These are phyloP conservation scores for Drosophila nebulosa DNA, from an alignment of 1,140 invertebrate species.

Conservation along the genomic window DNA sequence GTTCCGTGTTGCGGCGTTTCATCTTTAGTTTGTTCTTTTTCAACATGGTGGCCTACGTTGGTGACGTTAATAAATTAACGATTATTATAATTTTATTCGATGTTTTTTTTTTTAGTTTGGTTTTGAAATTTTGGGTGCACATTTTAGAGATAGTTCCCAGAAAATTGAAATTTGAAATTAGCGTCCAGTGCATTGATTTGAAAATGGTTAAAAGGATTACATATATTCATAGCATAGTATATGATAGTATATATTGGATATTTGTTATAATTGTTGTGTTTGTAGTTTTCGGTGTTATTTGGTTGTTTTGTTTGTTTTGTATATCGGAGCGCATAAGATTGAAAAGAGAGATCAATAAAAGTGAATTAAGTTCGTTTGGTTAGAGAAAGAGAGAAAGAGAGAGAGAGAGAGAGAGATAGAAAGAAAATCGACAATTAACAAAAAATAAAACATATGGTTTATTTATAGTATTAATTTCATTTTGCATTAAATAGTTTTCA, in stretches of 20 bases:
- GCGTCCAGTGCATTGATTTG: constrained; percentile 54
- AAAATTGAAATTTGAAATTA: constrained; percentile 19
- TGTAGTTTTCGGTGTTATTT: constrained; percentile 9
- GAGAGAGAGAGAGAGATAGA: constrained; percentile 47
- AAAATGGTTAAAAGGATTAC: constrained; percentile 27
- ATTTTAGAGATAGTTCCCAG: constrained; percentile 6
- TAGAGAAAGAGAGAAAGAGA: not conserved
- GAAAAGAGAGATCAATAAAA: not conserved
- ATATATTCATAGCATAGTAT: not conserved
- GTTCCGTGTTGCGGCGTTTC: constrained; percentile 95
- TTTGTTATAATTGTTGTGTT: not conserved
- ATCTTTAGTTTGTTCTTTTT: constrained; percentile 97
- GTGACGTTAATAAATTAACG: constrained; percentile 23
- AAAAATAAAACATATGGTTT: constrained; percentile 45
- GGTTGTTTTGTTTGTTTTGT: constrained; percentile 9
- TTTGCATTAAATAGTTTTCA: constrained; percentile 30
- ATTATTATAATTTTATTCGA: constrained; percentile 17
- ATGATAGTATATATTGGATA: not conserved
- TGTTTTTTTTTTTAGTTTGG: constrained; percentile 8
- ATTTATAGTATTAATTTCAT: constrained; percentile 18
- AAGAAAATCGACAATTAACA: constrained; percentile 53
- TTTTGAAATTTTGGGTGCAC: not conserved
- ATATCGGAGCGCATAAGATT: constrained; percentile 6
- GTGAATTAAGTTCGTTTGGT: constrained; percentile 11
- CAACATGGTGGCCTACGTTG: constrained; percentile 90